Evolutionary conservation across 2,113 vertebrate genomes (phyloP).

Genomic region (Oriolus oriolus): DNA sequence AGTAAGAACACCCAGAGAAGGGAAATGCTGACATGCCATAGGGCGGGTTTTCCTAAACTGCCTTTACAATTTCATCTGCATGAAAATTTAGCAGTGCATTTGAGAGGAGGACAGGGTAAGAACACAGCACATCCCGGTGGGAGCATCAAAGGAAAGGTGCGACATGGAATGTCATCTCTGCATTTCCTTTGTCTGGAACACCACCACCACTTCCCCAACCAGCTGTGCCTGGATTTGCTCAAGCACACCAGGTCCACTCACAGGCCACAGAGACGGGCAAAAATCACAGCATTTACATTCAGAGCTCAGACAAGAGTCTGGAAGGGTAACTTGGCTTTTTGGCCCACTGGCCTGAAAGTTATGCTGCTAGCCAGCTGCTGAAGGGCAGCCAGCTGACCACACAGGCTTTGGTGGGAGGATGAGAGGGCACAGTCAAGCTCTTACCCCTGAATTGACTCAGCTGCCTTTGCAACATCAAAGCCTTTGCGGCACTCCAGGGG

Average conservation of each 20-base stretch:
- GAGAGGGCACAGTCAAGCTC: neutral
- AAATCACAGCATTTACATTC: fast-evolving
- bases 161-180: neutral
- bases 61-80: neutral
- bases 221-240: neutral
- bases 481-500: neutral
- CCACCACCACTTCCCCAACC: neutral
- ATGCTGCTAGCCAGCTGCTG: neutral
- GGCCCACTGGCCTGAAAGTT: neutral
- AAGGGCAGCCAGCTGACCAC: neutral
- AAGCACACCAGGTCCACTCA: neutral
- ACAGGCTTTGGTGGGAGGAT: neutral
- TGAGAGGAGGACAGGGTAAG: neutral
- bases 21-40: neutral
- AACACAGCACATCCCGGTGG: neutral
- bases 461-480: constrained; percentile 52
- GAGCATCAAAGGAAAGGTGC: neutral
- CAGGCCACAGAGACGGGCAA: neutral
- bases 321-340: neutral
- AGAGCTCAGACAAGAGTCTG: neutral
- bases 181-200: neutral
- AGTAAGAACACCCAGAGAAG: neutral
- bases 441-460: constrained; percentile 38
- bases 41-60: neutral
- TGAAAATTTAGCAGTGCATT: neutral